Conservation (phyloP, 2,888 invertebrate genomes). For the Melanostoma mellinum region DNA sequence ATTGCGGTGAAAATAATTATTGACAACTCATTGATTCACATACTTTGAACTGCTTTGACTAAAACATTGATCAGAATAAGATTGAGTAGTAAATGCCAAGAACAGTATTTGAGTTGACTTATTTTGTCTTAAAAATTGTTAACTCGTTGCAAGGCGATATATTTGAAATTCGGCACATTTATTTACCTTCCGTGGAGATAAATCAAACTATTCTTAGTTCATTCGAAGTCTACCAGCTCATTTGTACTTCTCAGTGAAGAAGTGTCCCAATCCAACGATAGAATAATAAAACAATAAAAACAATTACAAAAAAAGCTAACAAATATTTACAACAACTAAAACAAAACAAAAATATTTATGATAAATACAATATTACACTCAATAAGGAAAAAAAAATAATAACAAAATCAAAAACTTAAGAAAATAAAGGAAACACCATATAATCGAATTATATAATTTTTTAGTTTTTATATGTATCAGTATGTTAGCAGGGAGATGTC, state of each 20-base stretch:
- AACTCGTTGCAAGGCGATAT: too few relatives aligned
- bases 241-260: not conserved
- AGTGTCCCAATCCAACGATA: constrained; percentile 21
- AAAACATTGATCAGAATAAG: too few relatives aligned
- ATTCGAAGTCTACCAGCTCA: too few relatives aligned
- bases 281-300: constrained; percentile 8
- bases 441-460: constrained; percentile 14
- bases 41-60: too few relatives aligned
- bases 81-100: too few relatives aligned
- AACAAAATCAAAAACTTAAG: constrained; percentile 27
- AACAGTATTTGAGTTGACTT: too few relatives aligned
- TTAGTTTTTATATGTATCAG: constrained; percentile 34
- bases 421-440: constrained; percentile 6
- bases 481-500: constrained; percentile 75
- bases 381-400: constrained; percentile 19
- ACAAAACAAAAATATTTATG: constrained; percentile 18
- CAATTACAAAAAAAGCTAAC: constrained; percentile 5
- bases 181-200: too few relatives aligned
- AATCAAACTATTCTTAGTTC: too few relatives aligned
- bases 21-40: too few relatives aligned
- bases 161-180: too few relatives aligned
- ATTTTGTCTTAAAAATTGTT: too few relatives aligned
- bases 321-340: constrained; percentile 27
- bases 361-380: constrained; percentile 13
- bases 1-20: too few relatives aligned